phyloP scores from a whole-genome alignment of 2,888 invertebrate species.

The Epistrophe eligans region DNA sequence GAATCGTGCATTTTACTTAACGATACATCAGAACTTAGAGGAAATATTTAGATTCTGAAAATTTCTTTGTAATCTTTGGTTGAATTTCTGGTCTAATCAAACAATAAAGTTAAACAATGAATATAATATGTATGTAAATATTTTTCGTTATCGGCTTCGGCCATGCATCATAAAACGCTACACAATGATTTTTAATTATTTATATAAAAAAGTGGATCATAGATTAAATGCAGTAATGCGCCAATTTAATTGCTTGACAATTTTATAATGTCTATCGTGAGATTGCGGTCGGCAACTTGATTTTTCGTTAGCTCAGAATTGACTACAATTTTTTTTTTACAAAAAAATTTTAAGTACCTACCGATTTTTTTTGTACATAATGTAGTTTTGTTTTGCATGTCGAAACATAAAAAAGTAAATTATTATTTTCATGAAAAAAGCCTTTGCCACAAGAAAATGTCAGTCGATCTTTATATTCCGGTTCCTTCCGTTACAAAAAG shows the following conservation, averaged over 20 bases:
- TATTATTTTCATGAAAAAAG: too few relatives aligned
- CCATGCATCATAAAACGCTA: not conserved
- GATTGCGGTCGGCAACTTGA: too few relatives aligned
- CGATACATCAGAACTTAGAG: not conserved
- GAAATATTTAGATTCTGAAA: not conserved
- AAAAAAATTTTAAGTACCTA: too few relatives aligned
- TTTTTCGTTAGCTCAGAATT: too few relatives aligned
- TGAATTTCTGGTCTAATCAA: not conserved
- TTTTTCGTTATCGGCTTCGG: slow-evolving; percentile 5
- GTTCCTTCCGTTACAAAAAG: too few relatives aligned
- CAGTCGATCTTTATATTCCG: too few relatives aligned
- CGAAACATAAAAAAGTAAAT: too few relatives aligned
- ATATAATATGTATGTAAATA: not conserved
- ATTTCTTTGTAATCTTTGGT: not conserved
- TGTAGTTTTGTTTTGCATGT: too few relatives aligned
- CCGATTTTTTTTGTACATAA: too few relatives aligned
- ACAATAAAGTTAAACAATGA: not conserved
- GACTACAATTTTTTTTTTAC: too few relatives aligned
- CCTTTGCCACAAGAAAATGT: too few relatives aligned
- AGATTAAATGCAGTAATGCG: not conserved
- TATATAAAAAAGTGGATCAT: not conserved
- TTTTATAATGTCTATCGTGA: too few relatives aligned
- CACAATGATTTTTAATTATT: not conserved
- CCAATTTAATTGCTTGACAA: not conserved
- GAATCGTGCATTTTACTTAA: not conserved